These are phyloP conservation scores for Lutjanus campechanus DNA, from an alignment of 2,797 vertebrate species.

Conservation along the genomic window DNA sequence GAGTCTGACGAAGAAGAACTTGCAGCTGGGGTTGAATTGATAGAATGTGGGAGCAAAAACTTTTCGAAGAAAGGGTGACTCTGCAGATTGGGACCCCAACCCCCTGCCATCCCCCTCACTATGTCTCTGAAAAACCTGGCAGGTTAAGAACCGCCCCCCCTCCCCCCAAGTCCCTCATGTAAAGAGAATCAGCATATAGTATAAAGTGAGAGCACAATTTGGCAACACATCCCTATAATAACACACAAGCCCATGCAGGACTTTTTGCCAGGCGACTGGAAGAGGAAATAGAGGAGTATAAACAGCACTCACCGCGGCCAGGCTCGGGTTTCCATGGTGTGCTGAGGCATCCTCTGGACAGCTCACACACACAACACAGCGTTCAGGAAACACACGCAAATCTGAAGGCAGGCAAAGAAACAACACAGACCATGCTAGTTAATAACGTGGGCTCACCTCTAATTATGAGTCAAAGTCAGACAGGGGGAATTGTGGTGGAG, in stretches of 20 bases:
- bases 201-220: constrained; percentile 77
- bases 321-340: constrained; percentile 79
- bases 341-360: constrained; percentile 83
- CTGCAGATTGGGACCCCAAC: constrained; percentile 37
- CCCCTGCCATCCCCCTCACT: constrained; percentile 14
- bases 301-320: constrained; percentile 83
- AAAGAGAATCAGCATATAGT: constrained; percentile 60
- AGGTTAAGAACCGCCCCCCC: constrained; percentile 24
- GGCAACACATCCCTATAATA: constrained; percentile 77
- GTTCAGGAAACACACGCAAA: constrained; percentile 92
- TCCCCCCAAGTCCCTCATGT: constrained; percentile 15
- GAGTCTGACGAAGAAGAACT: constrained; percentile 26
- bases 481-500: constrained; percentile 70
- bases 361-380: constrained; percentile 92
- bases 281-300: constrained; percentile 84
- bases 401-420: constrained; percentile 83
- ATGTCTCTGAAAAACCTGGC: constrained; percentile 26
- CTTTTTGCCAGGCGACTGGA: constrained; percentile 80
- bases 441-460: constrained; percentile 74
- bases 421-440: constrained; percentile 68
- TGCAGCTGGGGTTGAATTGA: constrained; percentile 38
- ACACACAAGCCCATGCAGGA: constrained; percentile 68
- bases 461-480: constrained; percentile 70
- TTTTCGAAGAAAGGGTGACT: constrained; percentile 37
- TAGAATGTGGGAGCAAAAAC: constrained; percentile 20